Evolutionary conservation across 2,797 vertebrate species (phyloP).

Genomic region (Anniella stebbinsi): DNA sequence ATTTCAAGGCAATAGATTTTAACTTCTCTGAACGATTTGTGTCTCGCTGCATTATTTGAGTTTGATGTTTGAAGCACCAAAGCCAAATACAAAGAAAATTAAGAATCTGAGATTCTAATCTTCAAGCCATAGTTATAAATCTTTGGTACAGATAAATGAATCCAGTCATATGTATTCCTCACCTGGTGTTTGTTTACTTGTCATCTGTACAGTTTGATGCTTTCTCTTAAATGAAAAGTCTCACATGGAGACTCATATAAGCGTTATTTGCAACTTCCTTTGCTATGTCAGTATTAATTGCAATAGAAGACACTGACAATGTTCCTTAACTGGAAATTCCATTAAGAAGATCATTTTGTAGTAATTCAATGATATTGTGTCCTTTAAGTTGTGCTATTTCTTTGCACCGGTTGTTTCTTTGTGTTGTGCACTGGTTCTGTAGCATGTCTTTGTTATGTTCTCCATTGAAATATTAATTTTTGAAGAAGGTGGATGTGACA

Average conservation of each 20-base stretch:
- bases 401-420: background rate
- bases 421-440: background rate
- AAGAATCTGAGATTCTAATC: slow-evolving; percentile 7
- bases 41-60: background rate
- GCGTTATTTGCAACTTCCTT: slow-evolving; percentile 1
- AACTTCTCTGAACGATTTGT: background rate
- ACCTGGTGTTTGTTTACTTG: slow-evolving; percentile 19
- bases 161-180: background rate
- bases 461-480: slow-evolving; percentile 3
- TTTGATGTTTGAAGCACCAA: background rate
- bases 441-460: background rate
- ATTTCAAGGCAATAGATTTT: slow-evolving; percentile 12
- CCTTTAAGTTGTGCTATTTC: background rate
- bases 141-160: background rate
- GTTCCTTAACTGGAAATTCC: slow-evolving; percentile 5
- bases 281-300: background rate
- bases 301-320: background rate
- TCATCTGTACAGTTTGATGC: background rate
- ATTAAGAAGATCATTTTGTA: background rate
- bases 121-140: background rate
- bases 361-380: background rate
- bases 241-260: background rate
- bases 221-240: slow-evolving; percentile 2
- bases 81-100: background rate
- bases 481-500: background rate